Evolutionary conservation across 2,888 invertebrate genomes (phyloP).

Genomic region (Spilarctia lutea): DNA sequence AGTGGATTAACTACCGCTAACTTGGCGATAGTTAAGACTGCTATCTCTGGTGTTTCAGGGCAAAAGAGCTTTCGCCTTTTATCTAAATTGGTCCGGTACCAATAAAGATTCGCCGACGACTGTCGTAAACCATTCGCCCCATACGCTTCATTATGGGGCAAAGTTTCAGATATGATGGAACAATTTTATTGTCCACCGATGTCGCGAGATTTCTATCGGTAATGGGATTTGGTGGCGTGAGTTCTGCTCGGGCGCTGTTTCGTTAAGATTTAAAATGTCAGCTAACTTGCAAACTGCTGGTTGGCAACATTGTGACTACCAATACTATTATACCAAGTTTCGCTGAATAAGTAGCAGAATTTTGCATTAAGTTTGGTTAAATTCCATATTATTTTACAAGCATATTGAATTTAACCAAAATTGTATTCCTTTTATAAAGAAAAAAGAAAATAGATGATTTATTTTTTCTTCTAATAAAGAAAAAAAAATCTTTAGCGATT

Average conservation of each 20-base stretch:
- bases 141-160: slow-evolving; percentile 87
- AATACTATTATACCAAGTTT: slow-evolving; percentile 35
- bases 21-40: slow-evolving; percentile 86
- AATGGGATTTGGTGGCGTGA: slow-evolving; percentile 77
- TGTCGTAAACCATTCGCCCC: slow-evolving; percentile 86
- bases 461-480: neutral
- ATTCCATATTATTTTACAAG: slow-evolving; percentile 44
- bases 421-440: neutral
- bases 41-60: slow-evolving; percentile 85
- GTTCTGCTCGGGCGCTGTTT: slow-evolving; percentile 57
- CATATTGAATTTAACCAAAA: slow-evolving; percentile 33
- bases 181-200: slow-evolving; percentile 86
- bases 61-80: slow-evolving; percentile 85
- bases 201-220: slow-evolving; percentile 85
- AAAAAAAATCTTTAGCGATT: neutral
- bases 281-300: slow-evolving; percentile 60
- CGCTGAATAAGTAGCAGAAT: slow-evolving; percentile 36
- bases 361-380: slow-evolving; percentile 56
- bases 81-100: slow-evolving; percentile 87
- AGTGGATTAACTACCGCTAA: slow-evolving; percentile 86
- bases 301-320: slow-evolving; percentile 54
- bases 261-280: slow-evolving; percentile 61
- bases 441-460: neutral
- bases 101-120: slow-evolving; percentile 85
- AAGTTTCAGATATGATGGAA: slow-evolving; percentile 87